Evolutionary conservation across 2,797 vertebrate species (phyloP), one percentile per base, ranked within the genome.

Genomic region (Danio kyathit): DNA sequence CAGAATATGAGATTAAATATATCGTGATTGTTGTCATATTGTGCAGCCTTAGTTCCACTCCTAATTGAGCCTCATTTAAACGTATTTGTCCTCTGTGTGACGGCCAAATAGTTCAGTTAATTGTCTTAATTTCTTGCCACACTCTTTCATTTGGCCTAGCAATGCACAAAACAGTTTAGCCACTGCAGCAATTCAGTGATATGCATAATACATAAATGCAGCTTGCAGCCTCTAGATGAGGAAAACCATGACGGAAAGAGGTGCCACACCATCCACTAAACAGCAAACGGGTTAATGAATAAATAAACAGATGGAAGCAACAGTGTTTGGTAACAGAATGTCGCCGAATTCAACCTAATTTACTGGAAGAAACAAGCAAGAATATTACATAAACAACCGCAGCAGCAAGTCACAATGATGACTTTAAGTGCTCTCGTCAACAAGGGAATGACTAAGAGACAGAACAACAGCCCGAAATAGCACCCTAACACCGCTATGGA

Each of bases 121-220:
- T 46, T 66, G 74, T 76, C 41, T 44, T 57, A 17, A 66, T 29
- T 66, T 76, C 17, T 44, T 13, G 41, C 6, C 46, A 6, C 13
- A 76, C 6, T 48, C 43, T 51, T 43, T 51, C 65, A 69, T 38
- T 46, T 40, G 19, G 17, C 54, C 38, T 38, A 74, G 57, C 59
- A 19, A 43, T 49, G 66, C 1, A 5, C 44, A 56, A 60, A 70
- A 69, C 46, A 0, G 5, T 43, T 79, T 51, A 49, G 8, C 44
- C 54, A 61, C 43, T 41, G 29, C 66, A 21, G 46, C 51, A 70
- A 70, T 69, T 70, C 65, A 41, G 54, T 14, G 46, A 61, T 19
- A 70, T 79, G 65, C 76, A 70, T 79, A 70, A 70, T 70, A 51
- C 66, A 79, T 69, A 78, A 78, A 59, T 61, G 56, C 66, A 16